Evolutionary conservation across 2,797 vertebrate genomes (phyloP).

Genomic region (Scolopax rusticola): DNA sequence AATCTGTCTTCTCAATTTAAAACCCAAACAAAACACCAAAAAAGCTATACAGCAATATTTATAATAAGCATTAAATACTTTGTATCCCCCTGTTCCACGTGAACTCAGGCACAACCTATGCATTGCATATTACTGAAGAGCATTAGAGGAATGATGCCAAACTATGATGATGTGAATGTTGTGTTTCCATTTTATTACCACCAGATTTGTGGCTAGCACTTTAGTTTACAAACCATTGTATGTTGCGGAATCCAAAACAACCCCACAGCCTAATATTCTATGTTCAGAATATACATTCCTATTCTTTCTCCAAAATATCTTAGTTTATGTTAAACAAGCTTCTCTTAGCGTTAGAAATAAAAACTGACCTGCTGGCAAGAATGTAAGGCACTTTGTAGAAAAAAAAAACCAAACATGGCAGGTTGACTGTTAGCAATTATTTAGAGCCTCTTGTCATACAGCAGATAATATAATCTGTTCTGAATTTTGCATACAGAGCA

Average conservation of each 20-base stretch:
- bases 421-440: not conserved
- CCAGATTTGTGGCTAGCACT: not conserved
- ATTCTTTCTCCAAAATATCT: not conserved
- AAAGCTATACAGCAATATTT: accelerated
- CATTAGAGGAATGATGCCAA: not conserved
- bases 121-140: not conserved
- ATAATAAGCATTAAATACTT: not conserved
- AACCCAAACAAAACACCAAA: not conserved
- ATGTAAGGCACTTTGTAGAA: not conserved
- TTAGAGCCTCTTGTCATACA: not conserved
- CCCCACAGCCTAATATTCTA: not conserved
- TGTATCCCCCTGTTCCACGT: not conserved
- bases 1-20: not conserved
- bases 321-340: not conserved
- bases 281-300: not conserved
- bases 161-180: not conserved
- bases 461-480: not conserved
- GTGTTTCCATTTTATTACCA: not conserved
- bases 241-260: not conserved
- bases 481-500: not conserved
- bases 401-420: not conserved
- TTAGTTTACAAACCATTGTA: not conserved
- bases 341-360: not conserved
- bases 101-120: not conserved
- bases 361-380: not conserved